Base-by-base conservation (phyloP, 2,113 vertebrate genomes). In the Cochlearius cochlearius region DNA sequence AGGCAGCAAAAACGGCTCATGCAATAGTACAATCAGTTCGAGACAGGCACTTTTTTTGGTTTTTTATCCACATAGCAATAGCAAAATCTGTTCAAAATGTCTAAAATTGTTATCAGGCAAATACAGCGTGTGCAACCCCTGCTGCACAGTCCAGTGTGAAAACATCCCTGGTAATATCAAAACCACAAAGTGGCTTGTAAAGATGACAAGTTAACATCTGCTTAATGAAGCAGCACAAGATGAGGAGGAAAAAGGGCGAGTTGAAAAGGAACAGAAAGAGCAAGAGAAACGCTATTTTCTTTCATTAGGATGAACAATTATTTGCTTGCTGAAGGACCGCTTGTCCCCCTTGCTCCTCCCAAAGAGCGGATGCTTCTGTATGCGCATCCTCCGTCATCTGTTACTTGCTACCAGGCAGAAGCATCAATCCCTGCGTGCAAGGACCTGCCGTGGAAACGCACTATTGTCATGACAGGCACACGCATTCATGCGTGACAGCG, bases 331-430 rank as follows among this genome's bases (percentile, higher is more conserved):
- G 47, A 53, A 64, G 34, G 5, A 59, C 0, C 26, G 38, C 11
- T 36, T 11, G 16, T 16, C 22, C 15, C 36, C 8, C 36, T 45
- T 49, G 49, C 36, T 74, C 26, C 19, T 63, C 49, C 45, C 21
- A 13, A 60, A n/a, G 39, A 17, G 29, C 0, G 15, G 6, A 16
- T 0, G 0, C 38, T 36, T 41, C 49, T 8, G 17, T 6, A 14
- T 0, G 10, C 34, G 34, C 45, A 12, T 22, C 50, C 52, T 43
- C 34, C 58, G 26, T 23, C 63, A 21, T 29, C 52, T 52, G 14
- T 9, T n/a, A 8, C 53, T 41, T 50, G 36, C 62, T 38, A 16
- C 25, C 49, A 23, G 39, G 17, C 32, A 43, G 62, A 39, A 39
- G 50, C 43, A 32, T n/a, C 49, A 12, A 7, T 2, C 43, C 4